Evolutionary conservation across 2,113 vertebrate species (phyloP), one percentile per base, ranked within the genome.

Genomic region (Myotis lucifugus): DNA sequence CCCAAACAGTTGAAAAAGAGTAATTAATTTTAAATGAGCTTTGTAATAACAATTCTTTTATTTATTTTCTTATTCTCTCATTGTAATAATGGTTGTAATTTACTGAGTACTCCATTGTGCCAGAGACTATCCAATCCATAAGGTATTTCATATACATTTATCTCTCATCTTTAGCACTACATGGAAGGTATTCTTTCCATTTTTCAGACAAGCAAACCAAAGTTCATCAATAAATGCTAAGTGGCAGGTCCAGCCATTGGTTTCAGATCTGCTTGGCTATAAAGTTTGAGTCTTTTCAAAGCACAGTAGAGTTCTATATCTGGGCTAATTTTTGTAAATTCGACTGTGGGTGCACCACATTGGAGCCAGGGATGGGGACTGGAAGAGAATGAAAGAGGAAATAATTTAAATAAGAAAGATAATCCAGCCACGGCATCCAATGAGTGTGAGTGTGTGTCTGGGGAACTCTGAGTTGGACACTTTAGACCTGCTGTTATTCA

Each of bases 271-370:
- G 8, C 27, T 40, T 79, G 56, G n/a, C 40, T 85, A 23, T 61
- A 69, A 76, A 48, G 61, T 32, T 34, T 15, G 27, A 70, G 37
- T 1, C 66, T 72, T 88, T 72, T 14, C 25, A 23, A 23, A 34
- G 17, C 79, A 27, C 66, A 67, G 12, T 74, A 0, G 7, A 56
- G 18, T 77, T 27, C 10, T 54, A 23, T 66, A 56, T 64, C 23
- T 82, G 48, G 7, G 88, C 74, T 73, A 79, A 67, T 27, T 50
- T 93, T 94, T 81, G 6, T 81, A 34, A 92, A 77, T 77, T 92
- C 19, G 56, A 2, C 18, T 89, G 32, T 72, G 15, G 2, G 17
- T 42, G 12, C 8, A 17, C 32, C 40, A 50, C 12, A 27, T 0
- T 54, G 27, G 25, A 11, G 29, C 1, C 50, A 79, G 21, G 32